Evolutionary conservation across 2,797 vertebrate species (phyloP).

Genomic region (Tokudaia muenninki): DNA sequence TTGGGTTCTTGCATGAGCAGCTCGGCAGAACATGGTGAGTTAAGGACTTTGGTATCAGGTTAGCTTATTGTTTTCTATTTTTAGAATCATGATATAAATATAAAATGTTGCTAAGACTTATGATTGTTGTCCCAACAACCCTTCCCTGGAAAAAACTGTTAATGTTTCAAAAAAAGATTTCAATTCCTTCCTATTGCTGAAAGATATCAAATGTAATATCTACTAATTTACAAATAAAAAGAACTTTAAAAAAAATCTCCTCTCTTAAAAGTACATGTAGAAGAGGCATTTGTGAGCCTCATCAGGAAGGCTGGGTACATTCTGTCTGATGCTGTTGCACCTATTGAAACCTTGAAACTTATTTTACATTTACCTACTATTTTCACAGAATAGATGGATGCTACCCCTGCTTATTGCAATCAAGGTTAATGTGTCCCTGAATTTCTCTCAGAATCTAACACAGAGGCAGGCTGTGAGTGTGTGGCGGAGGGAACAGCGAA

Average conservation of each 20-base stretch:
- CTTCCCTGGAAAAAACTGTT: not conserved
- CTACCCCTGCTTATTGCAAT: not conserved
- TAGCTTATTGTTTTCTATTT: too few relatives aligned
- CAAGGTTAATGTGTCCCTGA: not conserved
- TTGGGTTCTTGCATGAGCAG: not conserved
- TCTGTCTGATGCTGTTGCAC: too few relatives aligned
- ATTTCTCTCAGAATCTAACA: not conserved
- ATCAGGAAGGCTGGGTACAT: too few relatives aligned
- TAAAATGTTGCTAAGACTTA: not conserved
- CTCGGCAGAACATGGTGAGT: accelerated
- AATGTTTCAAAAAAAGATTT: not conserved
- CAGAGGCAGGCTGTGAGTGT: too few relatives aligned
- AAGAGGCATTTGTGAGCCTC: not conserved
- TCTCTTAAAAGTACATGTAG: not conserved
- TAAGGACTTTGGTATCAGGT: not conserved
- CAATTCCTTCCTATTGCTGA: not conserved
- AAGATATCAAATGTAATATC: not conserved
- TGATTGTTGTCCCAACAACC: not conserved
- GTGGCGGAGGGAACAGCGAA: not conserved
- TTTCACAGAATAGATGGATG: not conserved
- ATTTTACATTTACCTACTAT: too few relatives aligned
- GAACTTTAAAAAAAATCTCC: too few relatives aligned
- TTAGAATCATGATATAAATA: too few relatives aligned
- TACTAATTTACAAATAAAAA: not conserved
- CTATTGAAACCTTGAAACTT: not conserved